Base-by-base conservation (phyloP, 2,888 invertebrate genomes). In the Acronicta alni region DNA sequence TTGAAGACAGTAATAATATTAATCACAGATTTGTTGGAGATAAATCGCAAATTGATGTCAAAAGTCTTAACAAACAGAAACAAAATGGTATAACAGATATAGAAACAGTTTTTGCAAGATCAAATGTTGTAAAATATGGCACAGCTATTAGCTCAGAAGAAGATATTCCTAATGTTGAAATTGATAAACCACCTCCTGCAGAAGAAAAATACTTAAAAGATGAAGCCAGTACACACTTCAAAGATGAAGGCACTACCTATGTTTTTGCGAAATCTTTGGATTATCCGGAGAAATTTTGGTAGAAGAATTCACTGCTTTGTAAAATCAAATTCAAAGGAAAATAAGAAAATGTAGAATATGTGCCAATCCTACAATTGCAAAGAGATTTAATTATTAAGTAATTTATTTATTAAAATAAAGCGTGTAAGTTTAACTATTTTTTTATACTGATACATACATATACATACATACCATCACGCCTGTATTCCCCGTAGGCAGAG, bases 51-150 rank as follows among this genome's bases (percentile, higher is more conserved):
- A 81, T 79, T 8, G 74, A 78, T 41, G 32, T 38, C 0, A 80
- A 81, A 52, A 35, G 63, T 0, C 48, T 46, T 23, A 5, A 18
- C 14, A 43, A 43, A 14, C 44, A 6, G 6, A 60, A 56, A 35
- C 20, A 51, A 0, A 47, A 45, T 30, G 39, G 12, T 37, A 61
- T 60, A n/a, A 68, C 72, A 44, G 69, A 79, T 16, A 68, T 90
- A 18, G 92, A 93, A 81, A 93, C 92, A 2, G 81, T 89, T 0
- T 89, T 69, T 55, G 91, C 89, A 0, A 84, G 79, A 43, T 91
- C 93, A 0, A 93, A 88, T 80, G 91, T 93, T 4, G 84, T 76
- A 0, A 91, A 84, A 56, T 93, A 92, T 63, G 80, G 77, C n/a
- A 58, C 69, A 5, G 47, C 32, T 12, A 45, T 52, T 32, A 57